Percentiles rank a stretch among this genome's conserved stretches.
Conservation (phyloP, 2,888 invertebrate genomes). For the Griposia aprilina region DNA sequence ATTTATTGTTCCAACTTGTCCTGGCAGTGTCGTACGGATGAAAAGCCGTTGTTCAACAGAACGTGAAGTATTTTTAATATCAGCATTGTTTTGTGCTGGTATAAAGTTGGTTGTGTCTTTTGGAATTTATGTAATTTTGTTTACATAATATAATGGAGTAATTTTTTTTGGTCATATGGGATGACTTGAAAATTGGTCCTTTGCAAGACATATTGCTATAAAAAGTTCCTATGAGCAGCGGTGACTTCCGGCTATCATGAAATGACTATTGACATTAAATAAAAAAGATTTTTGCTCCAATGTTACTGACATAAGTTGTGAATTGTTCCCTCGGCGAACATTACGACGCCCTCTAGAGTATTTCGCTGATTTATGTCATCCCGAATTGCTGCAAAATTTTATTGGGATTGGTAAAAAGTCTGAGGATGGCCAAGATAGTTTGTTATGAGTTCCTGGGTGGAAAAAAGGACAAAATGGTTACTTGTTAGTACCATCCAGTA, state of each 20-base stretch:
- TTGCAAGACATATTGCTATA: neutral
- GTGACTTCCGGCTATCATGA: conserved; percentile 12
- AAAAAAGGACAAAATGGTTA: neutral
- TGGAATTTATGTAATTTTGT: conserved; percentile 7
- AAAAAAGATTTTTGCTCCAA: conserved; percentile 32
- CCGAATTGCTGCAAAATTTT: conserved; percentile 29
- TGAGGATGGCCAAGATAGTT: neutral
- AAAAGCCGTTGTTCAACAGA: conserved; percentile 47
- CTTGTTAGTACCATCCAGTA: no score
- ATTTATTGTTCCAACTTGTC: conserved; percentile 65
- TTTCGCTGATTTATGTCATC: conserved; percentile 57
- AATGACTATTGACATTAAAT: conserved; percentile 42
- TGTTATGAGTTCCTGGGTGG: conserved; percentile 2
- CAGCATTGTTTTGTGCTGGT: conserved; percentile 43
- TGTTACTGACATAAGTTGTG: conserved; percentile 55
- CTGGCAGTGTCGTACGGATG: conserved; percentile 55
- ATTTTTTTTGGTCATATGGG: neutral
- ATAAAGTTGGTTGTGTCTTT: conserved; percentile 8
- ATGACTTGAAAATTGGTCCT: neutral
- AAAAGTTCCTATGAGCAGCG: neutral
- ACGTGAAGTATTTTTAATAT: conserved; percentile 62
- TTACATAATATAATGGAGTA: neutral
- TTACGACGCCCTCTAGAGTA: conserved; percentile 53
- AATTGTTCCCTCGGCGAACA: conserved; percentile 48
- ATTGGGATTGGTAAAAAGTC: conserved; percentile 32